Conservation (phyloP, 2,113 vertebrate species). For the Aphyosemion australe region DNA sequence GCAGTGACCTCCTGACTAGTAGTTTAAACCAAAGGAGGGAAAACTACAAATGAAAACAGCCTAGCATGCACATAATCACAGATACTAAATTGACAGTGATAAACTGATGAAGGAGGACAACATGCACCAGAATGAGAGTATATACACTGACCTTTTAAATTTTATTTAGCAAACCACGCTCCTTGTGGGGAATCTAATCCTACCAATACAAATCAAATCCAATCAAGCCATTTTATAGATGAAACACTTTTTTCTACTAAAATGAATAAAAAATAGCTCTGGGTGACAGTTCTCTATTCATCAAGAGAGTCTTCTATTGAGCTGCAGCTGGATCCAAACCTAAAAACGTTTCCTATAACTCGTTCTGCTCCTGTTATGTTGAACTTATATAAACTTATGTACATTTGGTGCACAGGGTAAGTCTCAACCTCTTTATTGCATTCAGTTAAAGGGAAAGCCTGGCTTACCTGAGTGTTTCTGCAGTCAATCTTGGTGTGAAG, state of each 20-base stretch:
- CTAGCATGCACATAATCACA: background rate
- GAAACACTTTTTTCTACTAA: slow-evolving; percentile 11
- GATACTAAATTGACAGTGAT: background rate
- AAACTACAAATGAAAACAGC: slow-evolving; percentile 11
- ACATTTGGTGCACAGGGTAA: too few species aligned
- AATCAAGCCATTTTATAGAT: slow-evolving; percentile 7
- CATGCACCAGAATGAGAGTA: background rate
- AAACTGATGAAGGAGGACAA: background rate
- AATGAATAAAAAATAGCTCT: slow-evolving; percentile 7
- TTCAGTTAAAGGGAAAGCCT: slow-evolving; percentile 52
- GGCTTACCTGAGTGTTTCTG: too few species aligned
- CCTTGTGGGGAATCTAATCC: background rate
- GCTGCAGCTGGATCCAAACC: slow-evolving; percentile 62
- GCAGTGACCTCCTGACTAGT: slow-evolving; percentile 14
- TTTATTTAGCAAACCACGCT: background rate
- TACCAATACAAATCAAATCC: too few species aligned
- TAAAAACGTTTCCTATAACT: slow-evolving; percentile 73
- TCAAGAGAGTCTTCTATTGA: slow-evolving; percentile 44
- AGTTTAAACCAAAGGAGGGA: background rate
- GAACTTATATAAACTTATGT: too few species aligned
- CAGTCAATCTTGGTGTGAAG: too few species aligned
- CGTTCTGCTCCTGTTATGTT: too few species aligned
- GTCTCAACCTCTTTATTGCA: slow-evolving; percentile 62
- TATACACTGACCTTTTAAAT: background rate
- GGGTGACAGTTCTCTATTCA: slow-evolving; percentile 9